A percentile compares a stretch with the other conserved stretches of the same genome.
Evolutionary conservation across 1,140 invertebrate genomes (phyloP).

Genomic region (Drosophila santomea): DNA sequence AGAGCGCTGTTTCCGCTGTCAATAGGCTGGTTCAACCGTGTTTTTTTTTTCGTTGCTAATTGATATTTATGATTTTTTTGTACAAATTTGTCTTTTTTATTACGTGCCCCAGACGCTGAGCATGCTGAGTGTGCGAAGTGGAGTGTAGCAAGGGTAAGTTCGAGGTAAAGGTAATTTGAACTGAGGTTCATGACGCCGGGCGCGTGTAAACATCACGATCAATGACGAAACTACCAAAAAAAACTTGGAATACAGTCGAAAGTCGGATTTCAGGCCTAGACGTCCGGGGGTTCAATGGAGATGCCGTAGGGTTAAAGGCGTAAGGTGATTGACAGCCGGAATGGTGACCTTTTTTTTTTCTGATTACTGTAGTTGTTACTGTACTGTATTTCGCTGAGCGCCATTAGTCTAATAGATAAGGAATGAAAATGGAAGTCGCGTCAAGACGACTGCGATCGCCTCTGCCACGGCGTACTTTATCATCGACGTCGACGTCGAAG

Average conservation of each 20-base stretch:
- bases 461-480: conserved; percentile 24
- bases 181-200: conserved; percentile 35
- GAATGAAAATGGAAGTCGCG: conserved; percentile 34
- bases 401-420: conserved; percentile 37
- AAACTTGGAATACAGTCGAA: conserved; percentile 6
- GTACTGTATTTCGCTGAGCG: conserved; percentile 17
- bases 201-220: conserved; percentile 36
- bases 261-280: conserved; percentile 23
- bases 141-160: conserved; percentile 16
- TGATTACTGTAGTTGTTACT: conserved; percentile 6
- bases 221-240: conserved; percentile 29
- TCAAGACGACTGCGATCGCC: conserved; percentile 41
- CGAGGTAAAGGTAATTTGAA: conserved; percentile 20
- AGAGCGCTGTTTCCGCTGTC: conserved; percentile 44
- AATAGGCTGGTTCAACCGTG: conserved; percentile 39
- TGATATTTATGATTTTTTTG: conserved; percentile 40
- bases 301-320: conserved; percentile 52
- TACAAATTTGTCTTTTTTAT: conserved; percentile 43
- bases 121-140: neutral
- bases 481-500: conserved; percentile 31
- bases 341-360: conserved; percentile 45
- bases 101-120: conserved; percentile 16
- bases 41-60: conserved; percentile 21
- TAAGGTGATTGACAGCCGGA: conserved; percentile 62
- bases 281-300: conserved; percentile 33